phyloP scores from a whole-genome alignment of 2,888 invertebrate genomes.

The Apodemia arnacis region DNA sequence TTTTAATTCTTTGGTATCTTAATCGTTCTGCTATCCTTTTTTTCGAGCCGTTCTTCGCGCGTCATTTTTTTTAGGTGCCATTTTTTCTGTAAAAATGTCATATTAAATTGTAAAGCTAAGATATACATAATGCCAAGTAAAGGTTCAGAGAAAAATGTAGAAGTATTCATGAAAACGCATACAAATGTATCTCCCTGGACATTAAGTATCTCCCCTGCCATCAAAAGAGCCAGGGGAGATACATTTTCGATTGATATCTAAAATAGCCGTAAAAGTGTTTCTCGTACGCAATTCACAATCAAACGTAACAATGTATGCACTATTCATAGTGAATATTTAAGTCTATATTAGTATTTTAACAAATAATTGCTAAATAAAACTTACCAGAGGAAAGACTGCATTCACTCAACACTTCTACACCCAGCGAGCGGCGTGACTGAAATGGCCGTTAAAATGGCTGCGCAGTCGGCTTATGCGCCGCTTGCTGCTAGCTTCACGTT shows the following conservation, averaged over 20 bases:
- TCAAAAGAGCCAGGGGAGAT: conserved; percentile 44
- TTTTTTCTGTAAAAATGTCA: conserved; percentile 39
- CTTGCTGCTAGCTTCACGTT: conserved; percentile 49
- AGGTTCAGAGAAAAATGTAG: conserved; percentile 1
- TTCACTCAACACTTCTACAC: conserved; percentile 52
- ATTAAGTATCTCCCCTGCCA: conserved; percentile 45
- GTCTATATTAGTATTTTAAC: conserved; percentile 46
- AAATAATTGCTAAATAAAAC: conserved; percentile 47
- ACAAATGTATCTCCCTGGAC: conserved; percentile 38
- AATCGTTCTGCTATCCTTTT: conserved; percentile 48
- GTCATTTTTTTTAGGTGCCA: conserved; percentile 40
- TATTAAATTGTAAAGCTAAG: conserved; percentile 31
- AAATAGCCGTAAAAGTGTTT: too few species aligned
- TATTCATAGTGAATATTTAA: too few species aligned
- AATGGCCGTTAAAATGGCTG: conserved; percentile 43
- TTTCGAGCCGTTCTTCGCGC: conserved; percentile 48
- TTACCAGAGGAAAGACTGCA: conserved; percentile 58
- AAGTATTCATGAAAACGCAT: conserved; percentile 31
- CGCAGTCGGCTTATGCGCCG: conserved; percentile 39
- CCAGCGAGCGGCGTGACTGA: conserved; percentile 46
- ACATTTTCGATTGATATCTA: too few species aligned
- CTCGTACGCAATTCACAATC: too few species aligned
- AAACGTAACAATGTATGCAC: too few species aligned
- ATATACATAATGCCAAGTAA: conserved; percentile 27
- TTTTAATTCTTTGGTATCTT: conserved; percentile 61